Percentiles rank a stretch among this genome's conserved stretches.
Evolutionary conservation across 2,113 vertebrate genomes (phyloP).

Genomic region (Sprattus sprattus): DNA sequence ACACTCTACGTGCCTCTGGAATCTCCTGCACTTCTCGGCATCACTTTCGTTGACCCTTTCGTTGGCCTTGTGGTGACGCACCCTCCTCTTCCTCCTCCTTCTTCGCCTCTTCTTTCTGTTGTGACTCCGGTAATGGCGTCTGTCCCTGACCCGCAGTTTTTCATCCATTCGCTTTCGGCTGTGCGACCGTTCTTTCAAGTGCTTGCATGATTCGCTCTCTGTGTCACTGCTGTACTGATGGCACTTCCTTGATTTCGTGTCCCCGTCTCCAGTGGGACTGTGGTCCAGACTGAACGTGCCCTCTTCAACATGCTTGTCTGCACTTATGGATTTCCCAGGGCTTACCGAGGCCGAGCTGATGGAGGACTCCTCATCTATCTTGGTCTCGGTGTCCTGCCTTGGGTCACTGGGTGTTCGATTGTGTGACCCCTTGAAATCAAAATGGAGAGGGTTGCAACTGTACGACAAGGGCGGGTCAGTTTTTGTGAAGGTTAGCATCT

Average conservation of each 20-base stretch:
- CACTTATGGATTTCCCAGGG: slow-evolving; percentile 25
- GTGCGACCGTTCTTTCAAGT: slow-evolving; percentile 36
- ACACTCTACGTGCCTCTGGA: slow-evolving; percentile 39
- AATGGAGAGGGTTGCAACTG: slow-evolving; percentile 86
- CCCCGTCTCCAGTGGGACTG: slow-evolving; percentile 30
- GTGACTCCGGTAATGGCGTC: slow-evolving; percentile 45
- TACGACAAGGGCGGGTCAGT: slow-evolving; percentile 81
- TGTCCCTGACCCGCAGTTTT: slow-evolving; percentile 43
- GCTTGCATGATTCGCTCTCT: slow-evolving; percentile 35
- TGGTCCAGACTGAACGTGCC: slow-evolving; percentile 11
- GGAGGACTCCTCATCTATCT: slow-evolving; percentile 59
- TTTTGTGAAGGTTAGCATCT: slow-evolving; percentile 81
- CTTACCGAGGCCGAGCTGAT: slow-evolving; percentile 52
- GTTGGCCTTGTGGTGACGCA: background rate
- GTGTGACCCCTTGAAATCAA: slow-evolving; percentile 81
- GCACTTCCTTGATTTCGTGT: slow-evolving; percentile 40
- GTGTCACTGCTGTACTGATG: slow-evolving; percentile 26
- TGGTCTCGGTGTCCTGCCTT: slow-evolving; percentile 58
- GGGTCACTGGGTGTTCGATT: slow-evolving; percentile 55
- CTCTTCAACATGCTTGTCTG: slow-evolving; percentile 43
- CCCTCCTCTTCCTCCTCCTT: slow-evolving; percentile 35
- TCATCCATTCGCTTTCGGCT: slow-evolving; percentile 26
- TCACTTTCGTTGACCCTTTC: slow-evolving; percentile 33
- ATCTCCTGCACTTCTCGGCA: slow-evolving; percentile 38
- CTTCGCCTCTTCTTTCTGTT: slow-evolving; percentile 47